A percentile compares a stretch with the other conserved stretches of the same genome.
Conservation (phyloP, 2,888 invertebrate species). For the Drosophila robusta region DNA sequence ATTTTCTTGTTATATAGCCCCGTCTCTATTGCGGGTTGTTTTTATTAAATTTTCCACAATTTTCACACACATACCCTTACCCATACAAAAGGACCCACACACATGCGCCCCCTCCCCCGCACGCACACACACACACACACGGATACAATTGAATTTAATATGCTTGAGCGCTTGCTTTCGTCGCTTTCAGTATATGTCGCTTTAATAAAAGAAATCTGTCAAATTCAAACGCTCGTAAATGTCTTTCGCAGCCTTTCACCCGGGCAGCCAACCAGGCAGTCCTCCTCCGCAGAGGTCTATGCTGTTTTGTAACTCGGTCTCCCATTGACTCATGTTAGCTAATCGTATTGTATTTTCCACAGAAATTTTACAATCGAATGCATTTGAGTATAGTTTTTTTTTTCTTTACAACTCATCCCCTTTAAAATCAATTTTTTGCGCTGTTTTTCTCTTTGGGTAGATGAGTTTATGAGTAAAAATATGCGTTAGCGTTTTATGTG, state of each 20-base stretch:
- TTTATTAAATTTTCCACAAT: conserved; percentile 64
- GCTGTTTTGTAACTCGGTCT: conserved; percentile 51
- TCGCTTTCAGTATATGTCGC: conserved; percentile 59
- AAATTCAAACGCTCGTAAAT: conserved; percentile 77
- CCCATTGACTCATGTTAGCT: conserved; percentile 44
- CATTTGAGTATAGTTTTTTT: conserved; percentile 29
- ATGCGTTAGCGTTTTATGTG: neutral
- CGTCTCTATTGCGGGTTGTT: conserved; percentile 57
- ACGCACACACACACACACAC: conserved; percentile 3
- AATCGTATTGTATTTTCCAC: conserved; percentile 63
- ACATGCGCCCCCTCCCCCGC: conserved; percentile 13
- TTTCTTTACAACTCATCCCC: neutral
- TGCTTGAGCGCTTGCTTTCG: conserved; percentile 58
- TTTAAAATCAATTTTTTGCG: neutral
- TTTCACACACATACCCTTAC: conserved; percentile 15
- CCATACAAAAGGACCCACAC: conserved; percentile 5
- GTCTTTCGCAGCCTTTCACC: conserved; percentile 56
- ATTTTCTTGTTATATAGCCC: conserved; percentile 47
- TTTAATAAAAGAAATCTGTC: conserved; percentile 78
- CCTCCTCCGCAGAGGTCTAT: conserved; percentile 10
- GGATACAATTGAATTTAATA: conserved; percentile 50
- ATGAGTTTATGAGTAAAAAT: conserved; percentile 4
- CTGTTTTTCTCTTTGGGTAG: conserved; percentile 2
- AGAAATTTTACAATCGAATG: conserved; percentile 66
- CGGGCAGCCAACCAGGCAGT: conserved; percentile 13